These are phyloP conservation scores for Dasyurus viverrinus DNA, from an alignment of 2,113 vertebrate genomes.

Conservation along the genomic window DNA sequence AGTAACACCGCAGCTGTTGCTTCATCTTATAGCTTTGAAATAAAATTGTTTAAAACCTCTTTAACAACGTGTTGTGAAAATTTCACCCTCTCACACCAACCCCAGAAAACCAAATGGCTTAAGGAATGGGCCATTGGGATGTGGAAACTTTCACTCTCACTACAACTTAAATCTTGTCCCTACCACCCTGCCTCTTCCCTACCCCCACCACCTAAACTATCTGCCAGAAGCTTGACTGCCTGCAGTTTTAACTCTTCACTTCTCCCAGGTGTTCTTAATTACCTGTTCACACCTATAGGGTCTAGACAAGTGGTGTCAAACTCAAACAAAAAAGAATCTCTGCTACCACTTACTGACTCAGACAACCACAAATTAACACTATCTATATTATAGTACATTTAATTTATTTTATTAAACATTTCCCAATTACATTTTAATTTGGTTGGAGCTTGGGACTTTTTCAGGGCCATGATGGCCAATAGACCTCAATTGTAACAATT, in stretches of 20 bases:
- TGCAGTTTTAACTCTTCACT: slow-evolving; percentile 64
- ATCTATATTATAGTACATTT: background rate
- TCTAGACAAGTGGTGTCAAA: background rate
- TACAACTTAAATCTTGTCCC: slow-evolving; percentile 33
- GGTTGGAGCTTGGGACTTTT: background rate
- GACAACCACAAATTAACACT: background rate
- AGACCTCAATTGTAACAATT: background rate
- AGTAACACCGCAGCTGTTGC: too few species aligned
- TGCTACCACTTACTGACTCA: background rate
- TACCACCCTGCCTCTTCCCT: background rate
- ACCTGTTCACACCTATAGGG: slow-evolving; percentile 52
- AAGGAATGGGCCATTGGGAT: background rate
- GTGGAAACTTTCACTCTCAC: slow-evolving; percentile 36
- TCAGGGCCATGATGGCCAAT: background rate
- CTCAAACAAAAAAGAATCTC: background rate
- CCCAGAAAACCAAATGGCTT: background rate
- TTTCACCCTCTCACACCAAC: background rate
- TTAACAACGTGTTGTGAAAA: background rate
- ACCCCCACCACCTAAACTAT: slow-evolving; percentile 20
- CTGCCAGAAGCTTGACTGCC: slow-evolving; percentile 59
- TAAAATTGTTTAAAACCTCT: background rate
- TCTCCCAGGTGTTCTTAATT: slow-evolving; percentile 70
- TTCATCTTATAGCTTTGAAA: background rate
- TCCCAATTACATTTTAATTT: background rate
- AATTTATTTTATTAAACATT: background rate